Conservation (phyloP, 2,888 invertebrate species). For the Hydraecia micacea region DNA sequence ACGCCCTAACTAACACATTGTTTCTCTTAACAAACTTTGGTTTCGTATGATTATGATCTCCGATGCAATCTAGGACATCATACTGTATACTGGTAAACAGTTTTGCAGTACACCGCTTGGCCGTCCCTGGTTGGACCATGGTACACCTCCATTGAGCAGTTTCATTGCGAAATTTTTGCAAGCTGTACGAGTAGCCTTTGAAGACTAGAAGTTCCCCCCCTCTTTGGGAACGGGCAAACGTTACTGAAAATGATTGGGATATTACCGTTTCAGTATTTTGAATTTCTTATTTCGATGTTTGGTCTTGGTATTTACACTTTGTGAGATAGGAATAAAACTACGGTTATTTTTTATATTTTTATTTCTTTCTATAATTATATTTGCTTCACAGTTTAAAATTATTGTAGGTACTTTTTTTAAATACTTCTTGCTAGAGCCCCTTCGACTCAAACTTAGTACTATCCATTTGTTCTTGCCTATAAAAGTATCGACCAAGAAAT, state of each 20-base stretch:
- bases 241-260: conserved; percentile 72
- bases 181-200: conserved; percentile 75
- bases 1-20: conserved; percentile 66
- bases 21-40: conserved; percentile 74
- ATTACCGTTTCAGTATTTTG: conserved; percentile 37
- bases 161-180: conserved; percentile 63
- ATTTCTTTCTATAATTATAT: background rate
- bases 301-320: conserved; percentile 1
- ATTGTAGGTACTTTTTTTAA: background rate
- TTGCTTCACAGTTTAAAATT: background rate
- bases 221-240: conserved; percentile 78
- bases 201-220: conserved; percentile 77
- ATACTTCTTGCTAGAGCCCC: background rate
- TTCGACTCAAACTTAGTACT: background rate
- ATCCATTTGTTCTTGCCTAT: background rate
- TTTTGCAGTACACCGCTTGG: conserved; percentile 77
- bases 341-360: background rate
- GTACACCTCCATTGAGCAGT: conserved; percentile 78
- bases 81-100: conserved; percentile 71
- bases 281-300: background rate
- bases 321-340: conserved; percentile 20
- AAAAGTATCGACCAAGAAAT: background rate
- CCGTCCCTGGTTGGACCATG: conserved; percentile 77
- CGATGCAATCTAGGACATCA: conserved; percentile 68
- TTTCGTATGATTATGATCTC: conserved; percentile 74